phyloP scores from a whole-genome alignment of 1,140 invertebrate genomes.

The Trichonephila clavata region DNA sequence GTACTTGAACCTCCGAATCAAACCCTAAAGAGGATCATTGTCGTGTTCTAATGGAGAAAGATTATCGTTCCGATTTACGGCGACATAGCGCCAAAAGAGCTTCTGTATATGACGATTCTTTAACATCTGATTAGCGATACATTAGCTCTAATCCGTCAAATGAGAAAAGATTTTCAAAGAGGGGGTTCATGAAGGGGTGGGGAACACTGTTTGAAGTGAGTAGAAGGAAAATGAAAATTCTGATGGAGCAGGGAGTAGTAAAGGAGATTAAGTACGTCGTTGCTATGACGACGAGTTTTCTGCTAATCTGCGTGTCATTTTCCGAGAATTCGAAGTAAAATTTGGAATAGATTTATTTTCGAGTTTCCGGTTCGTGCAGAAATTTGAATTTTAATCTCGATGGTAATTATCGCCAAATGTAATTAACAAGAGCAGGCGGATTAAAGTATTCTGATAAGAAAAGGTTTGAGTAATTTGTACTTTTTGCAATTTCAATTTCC shows the following conservation, averaged over 20 bases:
- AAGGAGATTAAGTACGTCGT: slow-evolving; percentile 25
- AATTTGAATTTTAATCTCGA: slow-evolving; percentile 32
- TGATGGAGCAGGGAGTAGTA: slow-evolving; percentile 10
- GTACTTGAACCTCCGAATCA: background rate
- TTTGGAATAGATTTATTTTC: background rate
- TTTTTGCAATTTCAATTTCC: background rate
- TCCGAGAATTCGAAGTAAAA: slow-evolving; percentile 20
- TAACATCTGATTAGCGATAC: slow-evolving; percentile 65
- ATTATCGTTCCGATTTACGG: slow-evolving; percentile 12
- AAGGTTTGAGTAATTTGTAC: background rate
- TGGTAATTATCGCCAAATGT: slow-evolving; percentile 11
- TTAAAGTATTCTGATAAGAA: background rate
- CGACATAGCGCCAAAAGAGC: background rate
- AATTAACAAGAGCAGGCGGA: slow-evolving; percentile 1
- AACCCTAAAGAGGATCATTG: slow-evolving; percentile 37
- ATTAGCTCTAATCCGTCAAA: slow-evolving; percentile 58
- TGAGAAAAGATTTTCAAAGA: slow-evolving; percentile 43
- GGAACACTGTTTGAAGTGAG: background rate
- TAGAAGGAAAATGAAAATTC: slow-evolving; percentile 42
- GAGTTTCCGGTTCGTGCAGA: background rate
- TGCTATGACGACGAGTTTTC: background rate
- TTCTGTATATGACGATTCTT: background rate
- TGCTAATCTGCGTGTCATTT: slow-evolving; percentile 47
- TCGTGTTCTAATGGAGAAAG: slow-evolving; percentile 33
- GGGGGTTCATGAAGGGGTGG: background rate